Evolutionary conservation across 2,888 invertebrate species (phyloP).

Genomic region (Gasteruption jaculator): DNA sequence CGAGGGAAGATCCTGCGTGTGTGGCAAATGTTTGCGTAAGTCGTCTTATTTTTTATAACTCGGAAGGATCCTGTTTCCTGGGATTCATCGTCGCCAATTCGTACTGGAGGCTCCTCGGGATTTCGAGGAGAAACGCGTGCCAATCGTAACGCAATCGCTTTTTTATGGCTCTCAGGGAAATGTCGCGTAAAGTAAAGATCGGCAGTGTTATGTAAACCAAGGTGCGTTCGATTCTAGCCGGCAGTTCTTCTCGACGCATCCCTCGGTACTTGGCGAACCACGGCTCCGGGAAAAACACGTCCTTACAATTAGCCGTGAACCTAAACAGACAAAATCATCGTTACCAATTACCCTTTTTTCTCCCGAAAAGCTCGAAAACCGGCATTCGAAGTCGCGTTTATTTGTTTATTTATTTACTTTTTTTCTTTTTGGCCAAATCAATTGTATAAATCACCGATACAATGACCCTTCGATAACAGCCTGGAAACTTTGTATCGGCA

Average conservation of each 20-base stretch:
- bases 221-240: constrained; percentile 26
- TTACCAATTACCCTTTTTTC: no score
- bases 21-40: no score
- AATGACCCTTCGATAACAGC: no score
- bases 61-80: constrained; percentile 3
- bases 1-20: no score
- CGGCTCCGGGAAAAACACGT: constrained; percentile 40
- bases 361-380: no score
- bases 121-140: constrained; percentile 37
- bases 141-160: constrained; percentile 30
- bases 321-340: constrained; percentile 36
- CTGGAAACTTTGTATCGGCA: no score
- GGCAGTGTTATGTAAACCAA: constrained; percentile 36
- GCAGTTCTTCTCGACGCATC: constrained; percentile 19
- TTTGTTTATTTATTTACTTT: no score
- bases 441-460: no score
- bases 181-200: constrained; percentile 34
- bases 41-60: no score
- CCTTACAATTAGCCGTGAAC: constrained; percentile 34
- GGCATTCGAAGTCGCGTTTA: no score
- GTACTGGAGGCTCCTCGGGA: constrained; percentile 39
- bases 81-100: constrained; percentile 37
- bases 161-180: constrained; percentile 36
- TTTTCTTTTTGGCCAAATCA: no score
- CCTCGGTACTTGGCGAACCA: constrained; percentile 29